These are phyloP conservation scores for Lycorma delicatula DNA, from an alignment of 1,140 invertebrate species.

Conservation along the genomic window DNA sequence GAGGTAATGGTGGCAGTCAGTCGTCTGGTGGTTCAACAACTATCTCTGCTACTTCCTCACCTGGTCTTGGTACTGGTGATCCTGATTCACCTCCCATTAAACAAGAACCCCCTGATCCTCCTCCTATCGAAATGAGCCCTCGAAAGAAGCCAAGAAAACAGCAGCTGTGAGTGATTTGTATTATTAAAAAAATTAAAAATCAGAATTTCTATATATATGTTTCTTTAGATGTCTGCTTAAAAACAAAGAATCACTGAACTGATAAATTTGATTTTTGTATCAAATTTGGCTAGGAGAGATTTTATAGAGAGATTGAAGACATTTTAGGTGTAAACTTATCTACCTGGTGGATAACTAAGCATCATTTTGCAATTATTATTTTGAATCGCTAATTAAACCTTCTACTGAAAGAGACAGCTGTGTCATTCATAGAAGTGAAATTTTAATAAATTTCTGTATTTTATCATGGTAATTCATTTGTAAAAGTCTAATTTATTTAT, in stretches of 20 bases:
- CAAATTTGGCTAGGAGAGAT: too few relatives aligned
- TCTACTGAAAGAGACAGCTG: too few relatives aligned
- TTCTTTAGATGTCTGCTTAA: neutral
- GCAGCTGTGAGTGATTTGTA: constrained; percentile 40
- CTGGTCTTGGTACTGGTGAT: constrained; percentile 48
- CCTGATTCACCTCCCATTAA: constrained; percentile 23
- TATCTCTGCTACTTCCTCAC: constrained; percentile 66
- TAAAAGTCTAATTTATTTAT: too few relatives aligned
- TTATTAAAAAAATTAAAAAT: neutral
- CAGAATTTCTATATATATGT: neutral
- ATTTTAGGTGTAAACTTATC: too few relatives aligned
- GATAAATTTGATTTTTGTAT: constrained; percentile 13
- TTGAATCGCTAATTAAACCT: too few relatives aligned
- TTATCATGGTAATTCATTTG: too few relatives aligned
- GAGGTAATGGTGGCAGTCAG: constrained; percentile 30
- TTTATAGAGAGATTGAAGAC: too few relatives aligned
- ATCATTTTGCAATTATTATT: too few relatives aligned
- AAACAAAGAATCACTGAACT: neutral
- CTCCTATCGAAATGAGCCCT: constrained; percentile 42
- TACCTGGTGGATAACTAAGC: too few relatives aligned
- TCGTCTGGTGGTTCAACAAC: constrained; percentile 58
- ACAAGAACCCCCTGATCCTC: constrained; percentile 28
- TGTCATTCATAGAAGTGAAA: too few relatives aligned
- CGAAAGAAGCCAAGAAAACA: constrained; percentile 48
- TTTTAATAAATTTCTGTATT: too few relatives aligned